A percentile compares a stretch with the other conserved stretches of the same genome.
Conservation (phyloP, 2,113 vertebrate species). For the Meriones unguiculatus region DNA sequence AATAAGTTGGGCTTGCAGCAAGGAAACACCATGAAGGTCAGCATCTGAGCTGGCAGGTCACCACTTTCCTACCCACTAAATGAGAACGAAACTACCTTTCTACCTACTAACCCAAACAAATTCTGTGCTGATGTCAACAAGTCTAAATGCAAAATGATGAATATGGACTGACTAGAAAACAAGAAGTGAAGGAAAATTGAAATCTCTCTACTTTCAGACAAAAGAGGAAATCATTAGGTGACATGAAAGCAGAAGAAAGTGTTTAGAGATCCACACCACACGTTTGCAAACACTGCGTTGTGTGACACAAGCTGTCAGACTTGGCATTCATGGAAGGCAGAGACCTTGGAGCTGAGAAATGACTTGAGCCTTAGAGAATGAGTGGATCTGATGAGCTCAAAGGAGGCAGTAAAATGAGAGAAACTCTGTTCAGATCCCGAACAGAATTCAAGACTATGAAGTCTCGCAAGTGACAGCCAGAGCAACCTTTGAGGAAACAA, state of each 20-base stretch:
- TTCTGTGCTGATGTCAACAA: not conserved
- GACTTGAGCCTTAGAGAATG: not conserved
- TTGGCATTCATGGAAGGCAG: not conserved
- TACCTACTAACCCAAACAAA: not conserved
- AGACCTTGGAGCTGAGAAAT: not conserved
- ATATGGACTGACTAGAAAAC: not conserved
- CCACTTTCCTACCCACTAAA: not conserved
- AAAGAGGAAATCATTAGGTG: constrained; percentile 1
- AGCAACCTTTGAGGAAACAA: not conserved
- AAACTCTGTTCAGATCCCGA: not conserved
- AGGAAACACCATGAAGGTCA: not conserved
- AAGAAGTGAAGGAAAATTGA: constrained; percentile 6
- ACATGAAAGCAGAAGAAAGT: not conserved
- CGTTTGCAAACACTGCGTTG: not conserved
- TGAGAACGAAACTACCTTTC: not conserved
- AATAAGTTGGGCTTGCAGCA: not conserved
- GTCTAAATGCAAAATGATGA: not conserved
- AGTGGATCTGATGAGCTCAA: not conserved
- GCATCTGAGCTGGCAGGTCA: not conserved
- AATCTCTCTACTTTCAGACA: not conserved
- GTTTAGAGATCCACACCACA: not conserved
- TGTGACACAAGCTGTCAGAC: not conserved
- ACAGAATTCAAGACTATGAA: not conserved
- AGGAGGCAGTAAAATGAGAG: not conserved
- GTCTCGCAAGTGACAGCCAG: not conserved